Evolutionary conservation across 1,140 invertebrate species (phyloP).

Genomic region (Diabrotica undecimpunctata): DNA sequence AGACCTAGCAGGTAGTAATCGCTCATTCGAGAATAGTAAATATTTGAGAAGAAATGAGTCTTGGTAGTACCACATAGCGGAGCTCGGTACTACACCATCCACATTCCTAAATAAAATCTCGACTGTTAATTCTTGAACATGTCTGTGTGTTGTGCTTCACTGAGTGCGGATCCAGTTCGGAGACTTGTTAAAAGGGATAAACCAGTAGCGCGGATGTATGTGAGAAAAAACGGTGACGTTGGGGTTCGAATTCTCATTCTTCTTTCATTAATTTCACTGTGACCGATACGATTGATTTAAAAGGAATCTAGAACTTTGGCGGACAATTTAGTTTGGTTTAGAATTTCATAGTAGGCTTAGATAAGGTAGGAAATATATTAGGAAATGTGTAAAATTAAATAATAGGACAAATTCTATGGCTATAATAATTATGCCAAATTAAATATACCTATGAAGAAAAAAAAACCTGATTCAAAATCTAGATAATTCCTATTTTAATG

Average conservation of each 20-base stretch:
- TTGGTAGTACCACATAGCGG: not conserved
- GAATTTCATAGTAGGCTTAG: no score
- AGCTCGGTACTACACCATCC: constrained; percentile 18
- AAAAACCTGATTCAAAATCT: no score
- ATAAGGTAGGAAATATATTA: no score
- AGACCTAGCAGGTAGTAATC: no score
- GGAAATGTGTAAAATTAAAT: no score
- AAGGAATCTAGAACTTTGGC: not conserved
- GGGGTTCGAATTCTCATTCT: constrained; percentile 6
- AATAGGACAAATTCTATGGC: no score
- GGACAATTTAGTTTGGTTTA: no score
- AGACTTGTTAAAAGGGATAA: constrained; percentile 32
- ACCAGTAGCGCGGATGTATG: constrained; percentile 17
- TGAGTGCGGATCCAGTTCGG: constrained; percentile 36
- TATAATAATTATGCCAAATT: no score
- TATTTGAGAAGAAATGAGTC: no score
- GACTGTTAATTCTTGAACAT: constrained; percentile 37
- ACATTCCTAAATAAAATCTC: constrained; percentile 38
- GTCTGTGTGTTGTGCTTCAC: constrained; percentile 37
- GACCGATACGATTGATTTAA: not conserved
- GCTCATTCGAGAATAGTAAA: no score
- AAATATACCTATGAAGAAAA: no score
- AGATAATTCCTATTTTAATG: no score
- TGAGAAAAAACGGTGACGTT: not conserved
- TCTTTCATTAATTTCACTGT: constrained; percentile 3